phyloP scores from a whole-genome alignment of 2,113 vertebrate species.

The Platysteira castanea region DNA sequence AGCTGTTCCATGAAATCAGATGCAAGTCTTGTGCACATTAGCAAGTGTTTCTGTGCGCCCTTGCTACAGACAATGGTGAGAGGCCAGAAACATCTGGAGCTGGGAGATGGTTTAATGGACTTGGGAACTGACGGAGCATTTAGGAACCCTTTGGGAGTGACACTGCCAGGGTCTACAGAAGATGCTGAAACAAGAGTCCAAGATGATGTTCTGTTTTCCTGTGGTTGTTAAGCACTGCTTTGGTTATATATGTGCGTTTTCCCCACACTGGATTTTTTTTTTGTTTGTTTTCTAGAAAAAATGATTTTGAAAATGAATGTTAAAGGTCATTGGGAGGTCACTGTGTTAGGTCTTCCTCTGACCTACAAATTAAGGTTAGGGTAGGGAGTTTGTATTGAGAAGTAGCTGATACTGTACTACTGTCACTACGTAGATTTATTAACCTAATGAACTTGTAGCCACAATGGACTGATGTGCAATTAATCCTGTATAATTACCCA shows the following conservation, averaged over 20 bases:
- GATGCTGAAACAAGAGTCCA: conserved; percentile 32
- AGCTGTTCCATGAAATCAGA: conserved; percentile 12
- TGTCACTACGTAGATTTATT: conserved; percentile 71
- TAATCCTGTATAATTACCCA: conserved; percentile 59
- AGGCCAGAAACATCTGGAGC: neutral
- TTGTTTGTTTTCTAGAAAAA: conserved; percentile 50
- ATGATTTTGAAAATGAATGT: conserved; percentile 73
- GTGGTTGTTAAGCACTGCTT: conserved; percentile 80
- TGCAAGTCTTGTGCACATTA: conserved; percentile 48
- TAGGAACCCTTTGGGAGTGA: neutral
- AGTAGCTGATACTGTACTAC: conserved; percentile 74
- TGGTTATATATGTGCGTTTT: conserved; percentile 61
- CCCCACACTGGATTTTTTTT: conserved; percentile 86
- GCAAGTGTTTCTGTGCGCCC: neutral
- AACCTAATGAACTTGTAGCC: conserved; percentile 71
- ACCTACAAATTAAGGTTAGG: conserved; percentile 55
- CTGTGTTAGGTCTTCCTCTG: conserved; percentile 12
- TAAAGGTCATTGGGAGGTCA: conserved; percentile 50
- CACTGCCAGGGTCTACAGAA: neutral
- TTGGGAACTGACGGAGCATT: conserved; percentile 18
- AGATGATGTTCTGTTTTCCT: conserved; percentile 71
- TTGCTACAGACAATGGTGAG: neutral
- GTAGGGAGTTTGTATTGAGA: conserved; percentile 52
- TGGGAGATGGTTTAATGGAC: conserved; percentile 11
- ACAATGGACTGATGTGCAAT: conserved; percentile 76